These are phyloP conservation scores for Erinaceus europaeus DNA, from an alignment of 2,113 vertebrate species.

Conservation along the genomic window DNA sequence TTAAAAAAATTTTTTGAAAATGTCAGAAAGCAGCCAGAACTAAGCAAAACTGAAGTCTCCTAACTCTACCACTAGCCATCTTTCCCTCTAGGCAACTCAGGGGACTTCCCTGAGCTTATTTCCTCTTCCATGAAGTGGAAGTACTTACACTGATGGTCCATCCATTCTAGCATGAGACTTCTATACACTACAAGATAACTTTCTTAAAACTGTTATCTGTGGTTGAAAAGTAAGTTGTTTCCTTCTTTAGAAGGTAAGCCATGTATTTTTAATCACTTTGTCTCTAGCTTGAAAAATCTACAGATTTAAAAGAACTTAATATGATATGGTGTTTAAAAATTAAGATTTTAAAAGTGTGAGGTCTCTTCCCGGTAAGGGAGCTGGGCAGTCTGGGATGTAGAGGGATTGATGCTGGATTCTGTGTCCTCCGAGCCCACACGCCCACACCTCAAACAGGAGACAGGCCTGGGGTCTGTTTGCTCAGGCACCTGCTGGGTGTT, in stretches of 20 bases:
- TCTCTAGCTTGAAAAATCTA: neutral
- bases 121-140: neutral
- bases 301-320: neutral
- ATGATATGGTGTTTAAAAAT: neutral
- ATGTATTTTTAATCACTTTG: neutral
- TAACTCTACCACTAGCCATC: neutral
- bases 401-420: no score
- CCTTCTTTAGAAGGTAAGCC: neutral
- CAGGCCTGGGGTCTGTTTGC: no score
- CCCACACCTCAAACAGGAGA: no score
- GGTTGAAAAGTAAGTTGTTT: neutral
- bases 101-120: neutral
- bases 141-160: neutral
- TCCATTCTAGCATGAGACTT: neutral
- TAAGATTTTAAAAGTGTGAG: neutral
- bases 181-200: neutral
- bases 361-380: no score
- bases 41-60: neutral
- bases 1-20: neutral
- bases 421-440: no score
- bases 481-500: no score
- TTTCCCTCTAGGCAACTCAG: neutral
- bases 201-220: conserved; percentile 1
- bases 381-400: no score
- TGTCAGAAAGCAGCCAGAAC: neutral